A percentile compares a stretch with the other conserved stretches of the same genome.
These are phyloP conservation scores for Hydrophis major DNA, from an alignment of 2,797 vertebrate genomes.

Conservation along the genomic window DNA sequence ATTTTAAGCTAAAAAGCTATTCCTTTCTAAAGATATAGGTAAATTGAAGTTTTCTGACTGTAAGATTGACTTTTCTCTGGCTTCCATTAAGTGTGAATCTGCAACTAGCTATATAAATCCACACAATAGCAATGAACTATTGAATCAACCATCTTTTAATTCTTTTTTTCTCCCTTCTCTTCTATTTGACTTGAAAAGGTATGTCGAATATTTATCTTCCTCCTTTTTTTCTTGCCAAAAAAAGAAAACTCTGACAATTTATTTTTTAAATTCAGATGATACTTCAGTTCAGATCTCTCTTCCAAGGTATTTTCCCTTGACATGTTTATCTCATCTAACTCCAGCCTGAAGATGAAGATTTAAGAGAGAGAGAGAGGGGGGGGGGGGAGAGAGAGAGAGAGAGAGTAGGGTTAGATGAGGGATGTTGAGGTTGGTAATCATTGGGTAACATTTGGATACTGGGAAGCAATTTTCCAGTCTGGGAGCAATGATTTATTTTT, in stretches of 20 bases:
- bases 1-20: slow-evolving; percentile 1
- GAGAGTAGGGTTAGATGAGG: neutral
- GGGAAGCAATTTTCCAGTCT: neutral
- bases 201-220: neutral
- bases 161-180: neutral
- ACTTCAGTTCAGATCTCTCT: neutral
- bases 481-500: neutral
- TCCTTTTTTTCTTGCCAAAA: neutral
- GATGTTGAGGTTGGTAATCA: neutral
- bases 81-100: neutral
- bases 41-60: neutral
- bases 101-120: neutral
- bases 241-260: neutral
- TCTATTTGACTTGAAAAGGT: neutral
- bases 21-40: slow-evolving; percentile 1
- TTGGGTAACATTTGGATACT: neutral
- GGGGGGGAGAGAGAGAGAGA: neutral
- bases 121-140: neutral
- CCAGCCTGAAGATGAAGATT: neutral
- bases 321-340: neutral
- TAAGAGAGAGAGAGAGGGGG: neutral
- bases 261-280: neutral
- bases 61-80: neutral
- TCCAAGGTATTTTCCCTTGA: neutral
- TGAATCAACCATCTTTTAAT: neutral